Evolutionary conservation across 1,140 invertebrate genomes (phyloP), one percentile per base, ranked within the genome.

Genomic region (Drosophila pallidifrons): DNA sequence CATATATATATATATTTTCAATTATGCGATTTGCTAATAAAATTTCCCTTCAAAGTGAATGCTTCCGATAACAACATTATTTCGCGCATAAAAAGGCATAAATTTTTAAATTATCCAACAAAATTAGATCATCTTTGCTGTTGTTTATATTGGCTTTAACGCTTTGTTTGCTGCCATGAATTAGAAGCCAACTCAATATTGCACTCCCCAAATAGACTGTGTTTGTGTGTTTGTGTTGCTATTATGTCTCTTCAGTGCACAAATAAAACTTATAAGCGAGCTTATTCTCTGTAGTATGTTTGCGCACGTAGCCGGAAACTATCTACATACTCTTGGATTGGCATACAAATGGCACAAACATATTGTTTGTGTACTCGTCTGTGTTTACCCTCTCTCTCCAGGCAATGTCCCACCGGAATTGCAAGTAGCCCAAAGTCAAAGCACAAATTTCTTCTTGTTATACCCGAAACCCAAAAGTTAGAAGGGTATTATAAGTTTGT

Each of bases 301-400:
- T 82, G 61, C 65, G 35, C 82, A 86, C 83, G 82, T 82, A 73
- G 46, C 60, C 38, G 61, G 49, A 78, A 73, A 81, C 70, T 72
- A 67, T 68, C 58, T 43, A 54, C 54, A 67, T 69, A 38, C 35
- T 38, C 35, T 38, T 10, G 8, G 7, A 83, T 75, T 75, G 80
- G 54, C 68, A 69, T 25, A 69, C 64, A 65, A 71, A 81, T 63
- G 72, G 45, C 72, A 25, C 20, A 77, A 86, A 81, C 82, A 86
- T 74, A 75, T 79, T 75, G 57, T 70, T 64, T 82, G 81, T 82
- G 81, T 64, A 70, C 68, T 60, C 59, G 13, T 38, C 13, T 38
- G 49, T 71, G 41, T 73, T 57, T 57, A 32, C 49, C 49, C 49
- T 10, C 20, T 10, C n/a, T 25, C 20, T 7, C n/a, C 11, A 32